phyloP scores from a whole-genome alignment of 2,113 vertebrate species.

The Capreolus pygargus region DNA sequence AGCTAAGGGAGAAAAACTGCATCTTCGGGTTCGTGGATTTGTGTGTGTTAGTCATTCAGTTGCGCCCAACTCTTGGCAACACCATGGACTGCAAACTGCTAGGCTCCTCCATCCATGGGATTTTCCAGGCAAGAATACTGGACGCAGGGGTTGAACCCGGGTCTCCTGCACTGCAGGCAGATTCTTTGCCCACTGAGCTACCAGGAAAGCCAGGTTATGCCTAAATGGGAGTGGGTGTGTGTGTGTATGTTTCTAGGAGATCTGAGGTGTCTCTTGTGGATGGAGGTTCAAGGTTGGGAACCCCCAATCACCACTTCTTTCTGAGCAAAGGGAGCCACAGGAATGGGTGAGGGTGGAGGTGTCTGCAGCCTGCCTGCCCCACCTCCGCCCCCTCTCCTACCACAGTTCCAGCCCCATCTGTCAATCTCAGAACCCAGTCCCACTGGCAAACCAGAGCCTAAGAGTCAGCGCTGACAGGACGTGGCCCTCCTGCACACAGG shows the following conservation, averaged over 20 bases:
- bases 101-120: not conserved
- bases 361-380: not conserved
- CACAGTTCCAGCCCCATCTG: not conserved
- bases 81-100: not conserved
- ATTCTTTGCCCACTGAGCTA: not conserved
- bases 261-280: not conserved
- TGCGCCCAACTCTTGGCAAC: not conserved
- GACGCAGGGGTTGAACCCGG: fast-evolving
- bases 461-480: not conserved
- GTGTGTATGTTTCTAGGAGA: not conserved
- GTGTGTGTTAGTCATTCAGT: not conserved
- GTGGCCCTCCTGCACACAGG: not conserved
- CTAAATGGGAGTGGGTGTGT: no score
- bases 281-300: not conserved
- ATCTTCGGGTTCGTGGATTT: not conserved
- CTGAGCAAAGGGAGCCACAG: not conserved
- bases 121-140: not conserved
- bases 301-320: not conserved
- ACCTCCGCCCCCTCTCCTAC: fast-evolving
- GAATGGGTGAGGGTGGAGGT: not conserved
- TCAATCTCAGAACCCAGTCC: not conserved
- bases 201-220: not conserved
- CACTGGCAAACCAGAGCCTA: not conserved
- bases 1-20: not conserved
- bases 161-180: not conserved